phyloP scores from a whole-genome alignment of 2,888 invertebrate genomes.

The Agrenia bidenticulata region DNA sequence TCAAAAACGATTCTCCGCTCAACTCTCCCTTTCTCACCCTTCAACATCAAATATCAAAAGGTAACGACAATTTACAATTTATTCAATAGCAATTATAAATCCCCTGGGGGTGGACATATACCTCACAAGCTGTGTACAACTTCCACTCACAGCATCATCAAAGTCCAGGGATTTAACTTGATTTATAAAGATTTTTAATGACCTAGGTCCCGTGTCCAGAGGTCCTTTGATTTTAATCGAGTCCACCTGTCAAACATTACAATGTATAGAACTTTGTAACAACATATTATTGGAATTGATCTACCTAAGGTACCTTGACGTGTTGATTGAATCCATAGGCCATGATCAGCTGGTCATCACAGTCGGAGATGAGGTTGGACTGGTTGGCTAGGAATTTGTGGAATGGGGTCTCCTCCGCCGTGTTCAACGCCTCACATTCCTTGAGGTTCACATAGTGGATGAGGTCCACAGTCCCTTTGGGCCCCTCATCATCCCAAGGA shows the following conservation, averaged over 20 bases:
- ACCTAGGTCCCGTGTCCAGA: slow-evolving; percentile 5
- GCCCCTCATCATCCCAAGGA: background rate
- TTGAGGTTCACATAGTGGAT: background rate
- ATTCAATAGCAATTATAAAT: background rate
- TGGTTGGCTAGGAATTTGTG: background rate
- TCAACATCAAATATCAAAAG: background rate
- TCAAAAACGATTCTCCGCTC: background rate
- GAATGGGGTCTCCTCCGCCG: background rate
- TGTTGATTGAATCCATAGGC: slow-evolving; percentile 10
- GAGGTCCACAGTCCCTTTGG: background rate
- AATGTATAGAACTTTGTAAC: background rate
- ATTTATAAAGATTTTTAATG: slow-evolving; percentile 10
- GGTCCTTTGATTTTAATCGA: slow-evolving; percentile 8
- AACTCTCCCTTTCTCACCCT: background rate
- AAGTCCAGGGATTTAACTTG: slow-evolving; percentile 13
- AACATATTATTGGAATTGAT: background rate
- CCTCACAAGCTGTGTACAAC: too few species aligned
- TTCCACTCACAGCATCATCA: slow-evolving; percentile 13
- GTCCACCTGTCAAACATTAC: background rate
- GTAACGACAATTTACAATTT: background rate
- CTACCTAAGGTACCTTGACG: background rate
- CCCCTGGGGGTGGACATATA: too few species aligned
- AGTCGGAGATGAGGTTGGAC: slow-evolving; percentile 3
- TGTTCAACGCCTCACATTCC: background rate
- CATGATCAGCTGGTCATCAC: slow-evolving; percentile 16